Evolutionary conservation across 2,888 invertebrate species (phyloP), one percentile per base, ranked within the genome.

Genomic region (Morinoia aosen): DNA sequence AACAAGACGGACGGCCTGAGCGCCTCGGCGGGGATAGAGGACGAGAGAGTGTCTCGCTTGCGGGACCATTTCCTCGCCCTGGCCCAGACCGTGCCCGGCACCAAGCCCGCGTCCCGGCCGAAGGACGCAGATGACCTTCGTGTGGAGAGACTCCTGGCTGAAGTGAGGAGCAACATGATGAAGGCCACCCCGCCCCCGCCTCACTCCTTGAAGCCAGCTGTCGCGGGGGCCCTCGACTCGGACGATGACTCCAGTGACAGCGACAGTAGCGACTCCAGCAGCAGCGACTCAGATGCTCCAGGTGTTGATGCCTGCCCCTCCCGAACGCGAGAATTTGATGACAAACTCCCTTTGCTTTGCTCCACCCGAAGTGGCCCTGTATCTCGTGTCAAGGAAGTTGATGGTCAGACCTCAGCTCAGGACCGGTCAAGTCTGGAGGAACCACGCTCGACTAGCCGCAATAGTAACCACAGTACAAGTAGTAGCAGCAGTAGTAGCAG

Each of bases 1-100:
- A 16, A 88, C 33, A 64, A 64, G n/a, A 61, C 93, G 25, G 12
- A 12, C 57, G 33, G 33, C 56, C 1, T 39, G n/a, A 91, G 58
- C 58, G 58, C 8, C n/a, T 3, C 14, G 16, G 14, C 64, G 56
- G 58, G 16, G 40, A 94, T 58, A n/a, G 76, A 39, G 76, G 95
- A 95, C 39, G 57, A 56, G 19, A 91, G 64, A 61, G 95, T 95
- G 33, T 95, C 95, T 39, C 58, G 95, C 40, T n/a, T 95, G 40
- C 58, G 95, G 12, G 95, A 95, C 33, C 95, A 95, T 48, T 95
- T 95, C 95, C 64, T 95, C 39, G 33, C 61, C 12, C 33, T 95
- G 64, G 95, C 61, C 48, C 56, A 57, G 12, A 93, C 25, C 12
- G 40, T 48, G 0, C 56, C 61, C 40, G 2, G 58, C 4, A 40